phyloP scores from a whole-genome alignment of 2,113 vertebrate genomes.

The Erythrolamprus reginae region DNA sequence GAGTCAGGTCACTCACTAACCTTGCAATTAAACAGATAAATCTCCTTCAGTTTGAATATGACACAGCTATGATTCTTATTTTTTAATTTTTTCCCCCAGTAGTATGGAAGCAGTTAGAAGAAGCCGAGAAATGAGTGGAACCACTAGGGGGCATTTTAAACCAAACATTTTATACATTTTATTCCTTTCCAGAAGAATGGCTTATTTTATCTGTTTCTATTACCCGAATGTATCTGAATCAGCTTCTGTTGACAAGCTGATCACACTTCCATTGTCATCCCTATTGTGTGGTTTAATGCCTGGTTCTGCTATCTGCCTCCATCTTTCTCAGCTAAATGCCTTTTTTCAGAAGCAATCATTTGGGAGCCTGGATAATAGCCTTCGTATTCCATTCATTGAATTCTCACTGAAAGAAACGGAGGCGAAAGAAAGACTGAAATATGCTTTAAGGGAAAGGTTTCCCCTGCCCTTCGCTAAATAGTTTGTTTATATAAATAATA shows the following conservation, averaged over 20 bases:
- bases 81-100: not conserved
- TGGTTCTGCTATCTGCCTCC: fast-evolving
- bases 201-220: not conserved
- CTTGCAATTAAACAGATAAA: fast-evolving
- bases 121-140: fast-evolving
- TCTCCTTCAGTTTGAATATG: not conserved
- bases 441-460: fast-evolving
- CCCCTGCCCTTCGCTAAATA: not conserved
- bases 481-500: not conserved
- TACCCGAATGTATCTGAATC: not conserved
- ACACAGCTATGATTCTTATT: not conserved
- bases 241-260: slow-evolving; percentile 17
- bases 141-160: slow-evolving; percentile 32
- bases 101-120: not conserved
- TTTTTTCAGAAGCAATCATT: fast-evolving
- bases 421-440: fast-evolving
- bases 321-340: not conserved
- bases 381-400: fast-evolving
- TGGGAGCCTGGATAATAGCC: fast-evolving
- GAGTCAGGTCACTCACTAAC: fast-evolving
- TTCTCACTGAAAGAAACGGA: not conserved
- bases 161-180: fast-evolving
- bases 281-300: not conserved
- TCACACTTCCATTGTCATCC: slow-evolving; percentile 10
- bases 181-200: fast-evolving